Percentiles rank a stretch among this genome's conserved stretches.
Conservation (phyloP, 2,888 invertebrate genomes). For the Aquatica leii region DNA sequence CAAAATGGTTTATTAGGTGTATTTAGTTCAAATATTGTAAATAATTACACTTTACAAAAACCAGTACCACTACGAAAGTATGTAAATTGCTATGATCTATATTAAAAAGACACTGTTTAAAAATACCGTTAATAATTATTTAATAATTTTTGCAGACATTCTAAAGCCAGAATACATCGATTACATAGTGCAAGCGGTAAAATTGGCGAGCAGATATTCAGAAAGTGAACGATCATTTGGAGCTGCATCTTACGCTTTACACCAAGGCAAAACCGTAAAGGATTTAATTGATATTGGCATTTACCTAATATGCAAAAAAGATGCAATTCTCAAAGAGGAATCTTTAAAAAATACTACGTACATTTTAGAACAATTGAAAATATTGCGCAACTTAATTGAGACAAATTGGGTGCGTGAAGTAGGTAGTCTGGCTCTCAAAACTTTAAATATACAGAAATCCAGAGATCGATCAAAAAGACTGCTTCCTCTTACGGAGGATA, state of each 20-base stretch:
- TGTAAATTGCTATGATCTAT: slow-evolving; percentile 11
- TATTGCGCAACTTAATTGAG: slow-evolving; percentile 11
- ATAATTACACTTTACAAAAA: background rate
- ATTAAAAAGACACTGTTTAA: slow-evolving; percentile 3
- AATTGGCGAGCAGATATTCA: slow-evolving; percentile 15
- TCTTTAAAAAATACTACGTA: slow-evolving; percentile 15
- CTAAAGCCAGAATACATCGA: slow-evolving; percentile 20
- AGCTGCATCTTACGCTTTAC: slow-evolving; percentile 16
- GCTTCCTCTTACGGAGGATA: slow-evolving; percentile 21
- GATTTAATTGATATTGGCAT: slow-evolving; percentile 20
- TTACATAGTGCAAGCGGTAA: slow-evolving; percentile 18
- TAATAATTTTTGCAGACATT: slow-evolving; percentile 14
- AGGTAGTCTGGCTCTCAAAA: slow-evolving; percentile 20
- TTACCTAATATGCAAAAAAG: slow-evolving; percentile 17
- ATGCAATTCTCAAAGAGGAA: slow-evolving; percentile 12
- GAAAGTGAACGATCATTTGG: slow-evolving; percentile 17
- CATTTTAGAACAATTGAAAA: slow-evolving; percentile 18
- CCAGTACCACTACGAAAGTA: background rate
- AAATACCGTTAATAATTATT: slow-evolving; percentile 6
- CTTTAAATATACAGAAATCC: slow-evolving; percentile 16
- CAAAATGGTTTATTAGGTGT: background rate
- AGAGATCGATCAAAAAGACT: slow-evolving; percentile 17
- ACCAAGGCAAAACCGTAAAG: slow-evolving; percentile 20
- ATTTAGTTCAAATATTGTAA: background rate
- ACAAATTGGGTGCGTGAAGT: slow-evolving; percentile 22